phyloP scores from a whole-genome alignment of 2,113 vertebrate genomes.

The Anhinga rufa region DNA sequence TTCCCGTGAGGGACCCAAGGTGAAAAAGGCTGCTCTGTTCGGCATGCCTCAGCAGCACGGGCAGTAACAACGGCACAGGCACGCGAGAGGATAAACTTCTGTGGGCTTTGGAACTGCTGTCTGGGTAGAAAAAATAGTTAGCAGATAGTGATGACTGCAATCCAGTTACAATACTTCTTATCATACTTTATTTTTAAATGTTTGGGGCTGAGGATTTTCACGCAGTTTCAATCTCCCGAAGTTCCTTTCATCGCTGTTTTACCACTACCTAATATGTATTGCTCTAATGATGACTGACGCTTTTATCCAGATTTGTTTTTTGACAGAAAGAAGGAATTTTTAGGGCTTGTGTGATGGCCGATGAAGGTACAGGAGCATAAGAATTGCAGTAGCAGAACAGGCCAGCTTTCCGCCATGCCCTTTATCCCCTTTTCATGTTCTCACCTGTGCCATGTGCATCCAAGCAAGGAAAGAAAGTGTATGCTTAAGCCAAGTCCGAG shows the following conservation, averaged over 20 bases:
- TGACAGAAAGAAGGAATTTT: neutral
- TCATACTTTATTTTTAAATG: neutral
- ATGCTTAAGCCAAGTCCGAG: neutral
- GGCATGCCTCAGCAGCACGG: accelerated
- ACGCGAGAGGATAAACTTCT: accelerated
- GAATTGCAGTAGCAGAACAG: neutral
- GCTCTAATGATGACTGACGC: no score
- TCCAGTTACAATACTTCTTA: neutral
- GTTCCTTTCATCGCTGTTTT: neutral
- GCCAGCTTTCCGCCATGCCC: accelerated
- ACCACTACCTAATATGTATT: neutral
- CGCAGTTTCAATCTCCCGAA: accelerated
- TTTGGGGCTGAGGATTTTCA: neutral
- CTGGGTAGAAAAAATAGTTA: neutral
- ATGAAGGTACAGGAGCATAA: neutral
- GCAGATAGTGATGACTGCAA: no score
- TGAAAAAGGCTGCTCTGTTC: neutral
- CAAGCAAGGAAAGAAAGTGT: neutral
- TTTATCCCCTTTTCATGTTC: neutral
- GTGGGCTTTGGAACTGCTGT: accelerated
- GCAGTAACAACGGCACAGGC: accelerated
- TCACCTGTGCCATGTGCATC: neutral
- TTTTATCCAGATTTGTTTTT: neutral
- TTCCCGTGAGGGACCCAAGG: no score
- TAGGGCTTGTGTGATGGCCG: accelerated